Base-by-base conservation (phyloP, 2,888 invertebrate species). In the Ophioninae sp. region DNA sequence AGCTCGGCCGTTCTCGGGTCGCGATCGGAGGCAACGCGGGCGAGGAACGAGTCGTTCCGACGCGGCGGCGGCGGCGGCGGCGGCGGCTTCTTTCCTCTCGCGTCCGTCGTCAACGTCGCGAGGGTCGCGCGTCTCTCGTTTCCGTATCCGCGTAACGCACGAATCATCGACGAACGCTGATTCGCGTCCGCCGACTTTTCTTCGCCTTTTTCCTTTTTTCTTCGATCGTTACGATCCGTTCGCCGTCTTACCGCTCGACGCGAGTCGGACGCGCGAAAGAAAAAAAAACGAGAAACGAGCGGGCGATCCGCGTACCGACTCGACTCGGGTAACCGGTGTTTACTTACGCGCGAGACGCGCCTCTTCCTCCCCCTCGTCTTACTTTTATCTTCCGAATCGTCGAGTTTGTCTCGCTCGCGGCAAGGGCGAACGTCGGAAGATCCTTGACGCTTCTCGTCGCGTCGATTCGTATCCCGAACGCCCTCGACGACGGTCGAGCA, bases 161-260 rank as follows among this genome's bases (percentile, higher is more conserved):
- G 81, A 81, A 84, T 81, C 88, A 84, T 85, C 86, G 82, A 85
- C 77, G 80, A 85, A 87, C 83, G 78, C 50, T 75, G 37, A 65
- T 39, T 75, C 39, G 44, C 37, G 37, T 56, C 56, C 23, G n/a
- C 30, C 73, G 50, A 65, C 41, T 62, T 73, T 20, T 82, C n/a
- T n/a, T 83, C 69, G 70, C 79, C 65, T 64, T 75, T 79, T 30
- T 68, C 1, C 59, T 75, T 82, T 70, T 41, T 65, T 64, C 67
- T 68, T 61, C 62, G 75, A 21, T 50, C 50, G n/a, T 72, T 61
- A 23, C 56, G 44, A 10, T 44, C 67, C n/a, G 39, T 67, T 73
- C 41, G n/a, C n/a, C 30, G 59, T 74, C 75, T 77, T 37, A 23
- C 75, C 61, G 76, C 65, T 67, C 73, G 73, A 44, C 78, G 56